phyloP scores from a whole-genome alignment of 2,797 vertebrate species.

The Macropus fuliginosus region DNA sequence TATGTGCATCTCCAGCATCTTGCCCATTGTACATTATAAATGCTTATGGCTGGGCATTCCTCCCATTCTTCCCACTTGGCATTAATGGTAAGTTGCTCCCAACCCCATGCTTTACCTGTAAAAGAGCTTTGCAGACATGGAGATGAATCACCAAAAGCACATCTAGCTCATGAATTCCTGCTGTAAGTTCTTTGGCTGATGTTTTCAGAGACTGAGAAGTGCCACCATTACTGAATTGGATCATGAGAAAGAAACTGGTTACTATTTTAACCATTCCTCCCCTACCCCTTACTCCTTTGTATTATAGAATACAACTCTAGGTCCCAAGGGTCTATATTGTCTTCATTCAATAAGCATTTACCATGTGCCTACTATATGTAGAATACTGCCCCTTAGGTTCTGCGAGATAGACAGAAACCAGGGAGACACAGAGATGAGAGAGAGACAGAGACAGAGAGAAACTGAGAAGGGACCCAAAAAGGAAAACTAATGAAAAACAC shows the following conservation, averaged over 20 bases:
- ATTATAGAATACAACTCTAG: neutral
- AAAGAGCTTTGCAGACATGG: slow-evolving; percentile 89
- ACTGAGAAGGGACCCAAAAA: neutral
- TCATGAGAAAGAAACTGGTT: slow-evolving; percentile 18
- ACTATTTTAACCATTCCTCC: neutral
- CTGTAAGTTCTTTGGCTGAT: slow-evolving; percentile 84
- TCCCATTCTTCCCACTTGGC: neutral
- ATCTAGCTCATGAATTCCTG: slow-evolving; percentile 90
- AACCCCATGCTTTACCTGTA: slow-evolving; percentile 84
- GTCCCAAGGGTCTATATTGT: neutral
- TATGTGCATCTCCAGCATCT: neutral
- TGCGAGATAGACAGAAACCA: neutral
- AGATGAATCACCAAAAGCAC: slow-evolving; percentile 89
- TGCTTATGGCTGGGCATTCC: neutral
- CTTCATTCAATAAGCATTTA: neutral
- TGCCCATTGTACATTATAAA: neutral
- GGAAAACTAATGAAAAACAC: neutral
- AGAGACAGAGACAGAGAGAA: neutral
- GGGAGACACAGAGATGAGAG: fast-evolving
- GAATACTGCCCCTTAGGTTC: neutral
- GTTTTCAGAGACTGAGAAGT: slow-evolving; percentile 76
- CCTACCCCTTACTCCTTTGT: neutral
- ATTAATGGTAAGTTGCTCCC: fast-evolving
- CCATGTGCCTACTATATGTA: neutral
- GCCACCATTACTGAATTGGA: slow-evolving; percentile 80